Conservation (phyloP, 2,113 vertebrate genomes). For the Halichoerus grypus region DNA sequence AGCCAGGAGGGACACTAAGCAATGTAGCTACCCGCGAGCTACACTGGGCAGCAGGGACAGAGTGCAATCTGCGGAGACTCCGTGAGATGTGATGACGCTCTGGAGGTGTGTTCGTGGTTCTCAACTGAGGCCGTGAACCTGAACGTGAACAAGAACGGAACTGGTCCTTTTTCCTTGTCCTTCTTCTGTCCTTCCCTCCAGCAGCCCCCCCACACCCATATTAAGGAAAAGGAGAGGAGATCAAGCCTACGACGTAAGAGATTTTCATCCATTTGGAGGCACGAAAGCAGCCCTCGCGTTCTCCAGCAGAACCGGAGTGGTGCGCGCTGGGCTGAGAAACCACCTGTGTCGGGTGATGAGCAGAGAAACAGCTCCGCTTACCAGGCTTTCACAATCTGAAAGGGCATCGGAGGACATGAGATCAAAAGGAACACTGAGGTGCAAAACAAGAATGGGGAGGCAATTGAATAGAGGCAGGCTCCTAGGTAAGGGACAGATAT, state of each 20-base stretch:
- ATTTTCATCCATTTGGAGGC: background rate
- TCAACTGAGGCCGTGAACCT: background rate
- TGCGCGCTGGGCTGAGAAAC: background rate
- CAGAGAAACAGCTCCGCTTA: background rate
- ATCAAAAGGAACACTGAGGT: background rate
- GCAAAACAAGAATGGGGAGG: background rate
- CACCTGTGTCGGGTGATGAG: background rate
- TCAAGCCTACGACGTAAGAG: background rate
- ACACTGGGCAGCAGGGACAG: background rate
- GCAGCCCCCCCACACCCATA: no score
- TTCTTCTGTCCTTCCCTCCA: background rate
- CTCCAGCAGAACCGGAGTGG: background rate
- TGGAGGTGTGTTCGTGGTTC: no score
- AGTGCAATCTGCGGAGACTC: background rate
- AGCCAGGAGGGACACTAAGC: background rate
- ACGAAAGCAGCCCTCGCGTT: background rate
- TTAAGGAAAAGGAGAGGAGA: background rate
- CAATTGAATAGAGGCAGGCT: background rate
- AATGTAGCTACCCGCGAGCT: background rate
- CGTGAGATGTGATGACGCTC: accelerated
- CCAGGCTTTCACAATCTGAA: background rate
- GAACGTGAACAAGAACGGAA: background rate
- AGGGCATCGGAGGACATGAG: background rate
- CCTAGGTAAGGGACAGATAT: background rate
- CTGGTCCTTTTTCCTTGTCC: background rate